Percentiles rank a stretch among this genome's conserved stretches.
phyloP scores from a whole-genome alignment of 2,797 vertebrate species.

The Gorsachius magnificus region DNA sequence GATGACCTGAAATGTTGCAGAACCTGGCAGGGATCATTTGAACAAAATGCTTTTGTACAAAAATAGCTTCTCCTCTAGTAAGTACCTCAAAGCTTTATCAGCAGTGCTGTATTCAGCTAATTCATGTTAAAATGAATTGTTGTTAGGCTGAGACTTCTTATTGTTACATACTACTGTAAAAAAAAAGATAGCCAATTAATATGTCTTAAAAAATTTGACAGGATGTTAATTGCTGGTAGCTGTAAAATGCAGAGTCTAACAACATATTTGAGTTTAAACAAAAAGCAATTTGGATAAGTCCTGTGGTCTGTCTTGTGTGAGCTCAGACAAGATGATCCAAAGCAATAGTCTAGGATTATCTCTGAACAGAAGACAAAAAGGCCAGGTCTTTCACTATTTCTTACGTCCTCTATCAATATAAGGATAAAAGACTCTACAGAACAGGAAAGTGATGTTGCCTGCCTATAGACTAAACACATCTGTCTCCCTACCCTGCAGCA shows the following conservation, averaged over 20 bases:
- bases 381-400: neutral
- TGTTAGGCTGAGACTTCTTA: neutral
- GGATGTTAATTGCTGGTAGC: neutral
- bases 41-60: neutral
- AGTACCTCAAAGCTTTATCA: neutral
- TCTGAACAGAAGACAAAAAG: neutral
- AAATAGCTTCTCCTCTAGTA: neutral
- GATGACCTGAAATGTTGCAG: neutral
- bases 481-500: neutral
- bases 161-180: neutral
- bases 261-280: neutral
- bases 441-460: neutral
- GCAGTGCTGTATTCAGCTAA: neutral
- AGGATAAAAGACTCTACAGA: neutral
- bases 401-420: neutral
- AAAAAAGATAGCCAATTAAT: neutral
- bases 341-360: neutral
- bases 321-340: neutral
- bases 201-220: neutral
- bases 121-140: neutral
- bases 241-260: neutral
- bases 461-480: neutral
- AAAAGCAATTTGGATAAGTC: neutral
- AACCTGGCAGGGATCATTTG: neutral
- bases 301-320: neutral